Conservation (phyloP, 2,797 vertebrate species). For the Microctenopoma steveboyesi region DNA sequence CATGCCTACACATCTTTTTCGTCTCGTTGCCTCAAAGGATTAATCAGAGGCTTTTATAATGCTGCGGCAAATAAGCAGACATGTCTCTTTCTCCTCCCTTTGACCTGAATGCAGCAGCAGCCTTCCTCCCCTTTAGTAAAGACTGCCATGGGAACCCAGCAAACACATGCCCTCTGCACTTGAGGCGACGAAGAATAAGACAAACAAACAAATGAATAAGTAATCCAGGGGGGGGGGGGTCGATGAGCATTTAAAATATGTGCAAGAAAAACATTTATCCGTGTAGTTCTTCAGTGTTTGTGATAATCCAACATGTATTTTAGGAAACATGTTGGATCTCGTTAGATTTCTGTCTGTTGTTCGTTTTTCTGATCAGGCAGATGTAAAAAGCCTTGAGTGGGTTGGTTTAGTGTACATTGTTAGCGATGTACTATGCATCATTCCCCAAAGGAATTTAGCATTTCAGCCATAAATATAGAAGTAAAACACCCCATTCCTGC, state of each 20-base stretch:
- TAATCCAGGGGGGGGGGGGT: constrained; percentile 49
- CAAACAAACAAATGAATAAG: constrained; percentile 82
- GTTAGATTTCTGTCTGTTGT: constrained; percentile 55
- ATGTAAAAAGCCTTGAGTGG: constrained; percentile 41
- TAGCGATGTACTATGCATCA: constrained; percentile 26
- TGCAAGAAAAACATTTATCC: constrained; percentile 44
- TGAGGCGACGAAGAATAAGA: constrained; percentile 75
- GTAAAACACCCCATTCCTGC: constrained; percentile 33
- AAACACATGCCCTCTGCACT: constrained; percentile 73
- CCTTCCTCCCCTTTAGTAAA: constrained; percentile 61
- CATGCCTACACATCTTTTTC: constrained; percentile 3
- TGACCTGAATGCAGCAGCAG: constrained; percentile 67
- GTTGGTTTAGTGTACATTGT: constrained; percentile 41
- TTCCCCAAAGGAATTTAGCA: constrained; percentile 44
- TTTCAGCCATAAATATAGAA: constrained; percentile 32
- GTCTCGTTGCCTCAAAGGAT: constrained; percentile 51
- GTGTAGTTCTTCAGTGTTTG: constrained; percentile 47
- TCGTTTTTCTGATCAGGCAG: constrained; percentile 50
- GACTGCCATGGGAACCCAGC: constrained; percentile 65
- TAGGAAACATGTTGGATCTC: constrained; percentile 51
- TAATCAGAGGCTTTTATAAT: constrained; percentile 66
- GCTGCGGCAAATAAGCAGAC: constrained; percentile 53
- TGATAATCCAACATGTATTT: constrained; percentile 56
- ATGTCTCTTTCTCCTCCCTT: constrained; percentile 69
- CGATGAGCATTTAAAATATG: constrained; percentile 56